Evolutionary conservation across 2,888 invertebrate genomes (phyloP), one percentile per base, ranked within the genome.

Genomic region (Nebria brevicollis): DNA sequence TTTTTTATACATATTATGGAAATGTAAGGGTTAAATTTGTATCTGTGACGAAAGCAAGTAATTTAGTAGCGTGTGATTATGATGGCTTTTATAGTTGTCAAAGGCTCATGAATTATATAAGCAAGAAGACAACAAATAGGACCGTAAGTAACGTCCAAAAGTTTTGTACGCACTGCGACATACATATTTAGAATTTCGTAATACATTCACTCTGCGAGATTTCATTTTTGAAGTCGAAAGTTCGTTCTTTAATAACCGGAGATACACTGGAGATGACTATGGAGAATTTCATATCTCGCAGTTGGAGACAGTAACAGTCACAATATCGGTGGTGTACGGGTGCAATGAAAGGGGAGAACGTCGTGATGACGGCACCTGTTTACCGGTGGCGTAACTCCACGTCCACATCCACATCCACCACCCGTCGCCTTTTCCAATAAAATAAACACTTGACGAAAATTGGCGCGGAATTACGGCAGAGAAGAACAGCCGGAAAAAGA

Each of bases 401-500:
- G 72, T n/a, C 65, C 15, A 26, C 70, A 1, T 77, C 20, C 20
- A 13, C 42, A 64, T n/a, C 65, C 15, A 26, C 70, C 11, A 70
- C 43, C 68, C 43, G 75, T n/a, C 34, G 70, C 75, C 75, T 80
- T 25, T 68, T 68, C 25, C 80, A 75, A 80, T 80, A 80, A 80
- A 80, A 80, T 80, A 80, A 80, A 80, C 80, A 80, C 80, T 80
- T 80, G 80, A 80, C 70, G 65, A 72, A 72, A 72, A 77, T 34
- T 41, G 41, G 77, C 65, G 75, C 25, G 64, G 25, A 65, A 41
- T 41, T 41, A 68, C 42, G 34, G 75, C 65, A 5, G 34, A 68
- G 25, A 25, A 15, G 68, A 2, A 68, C 20, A 68, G 68, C 2
- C 68, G 70, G 75, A 80, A 75, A 75, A 80, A 80, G 75, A 80